Percentiles rank a stretch among this genome's conserved stretches.
These are phyloP conservation scores for Pituophis catenifer DNA, from an alignment of 2,113 vertebrate species.

Conservation along the genomic window DNA sequence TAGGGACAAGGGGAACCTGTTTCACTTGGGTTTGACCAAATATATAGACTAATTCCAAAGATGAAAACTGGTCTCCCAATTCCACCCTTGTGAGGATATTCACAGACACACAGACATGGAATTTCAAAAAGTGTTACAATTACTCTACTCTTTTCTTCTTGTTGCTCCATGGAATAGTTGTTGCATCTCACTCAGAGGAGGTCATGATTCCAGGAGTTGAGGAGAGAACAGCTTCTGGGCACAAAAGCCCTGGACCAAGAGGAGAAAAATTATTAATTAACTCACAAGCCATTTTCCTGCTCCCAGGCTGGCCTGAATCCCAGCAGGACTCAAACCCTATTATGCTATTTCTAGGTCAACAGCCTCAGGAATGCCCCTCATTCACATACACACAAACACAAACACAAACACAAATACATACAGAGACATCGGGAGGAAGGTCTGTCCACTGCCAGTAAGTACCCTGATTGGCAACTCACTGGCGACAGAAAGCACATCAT, in stretches of 20 bases:
- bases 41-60: background rate
- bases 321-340: conserved; percentile 11
- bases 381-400: background rate
- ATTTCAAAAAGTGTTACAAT: background rate
- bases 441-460: background rate
- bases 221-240: background rate
- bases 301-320: background rate
- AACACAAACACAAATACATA: background rate
- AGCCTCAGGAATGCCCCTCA: background rate
- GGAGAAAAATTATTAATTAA: background rate
- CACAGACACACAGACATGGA: background rate
- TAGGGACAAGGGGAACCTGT: conserved; percentile 37
- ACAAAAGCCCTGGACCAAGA: background rate
- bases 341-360: conserved; percentile 23
- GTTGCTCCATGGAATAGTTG: background rate
- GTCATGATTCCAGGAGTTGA: background rate
- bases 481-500: background rate
- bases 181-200: background rate
- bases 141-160: background rate
- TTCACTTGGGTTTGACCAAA: conserved; percentile 7
- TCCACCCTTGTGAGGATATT: background rate
- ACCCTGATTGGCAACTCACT: background rate
- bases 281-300: background rate
- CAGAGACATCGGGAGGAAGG: background rate
- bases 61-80: background rate